Evolutionary conservation across 2,888 invertebrate species (phyloP), one percentile per base, ranked within the genome.

Genomic region (Athripsodes cinereus): DNA sequence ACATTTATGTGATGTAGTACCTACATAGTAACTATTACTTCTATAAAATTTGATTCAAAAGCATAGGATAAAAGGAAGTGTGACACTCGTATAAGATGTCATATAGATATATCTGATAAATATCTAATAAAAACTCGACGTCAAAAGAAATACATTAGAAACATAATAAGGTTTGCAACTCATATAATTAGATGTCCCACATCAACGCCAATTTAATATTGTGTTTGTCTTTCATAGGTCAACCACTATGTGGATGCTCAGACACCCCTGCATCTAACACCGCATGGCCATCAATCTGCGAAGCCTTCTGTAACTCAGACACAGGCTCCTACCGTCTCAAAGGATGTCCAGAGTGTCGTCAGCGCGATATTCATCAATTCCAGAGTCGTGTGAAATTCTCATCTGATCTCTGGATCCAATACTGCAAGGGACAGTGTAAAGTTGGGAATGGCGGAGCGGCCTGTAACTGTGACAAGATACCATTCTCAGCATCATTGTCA

Each of bases 381-480:
- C 18, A 55, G 11, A 11, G 11, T 6, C 6, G 31, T 35, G n/a
- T 53, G 21, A 5, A 26, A 47, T 5, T 21, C 5, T 20, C 49
- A 2, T 53, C 58, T 16, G 64, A 64, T 53, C 80, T 85, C 55
- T 87, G 87, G 87, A 71, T 79, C 18, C 75, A 78, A 55, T 82
- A 87, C 81, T 88, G 88, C 72, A 75, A 78, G 66, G 70, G 76
- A 5, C 81, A 85, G 66, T 88, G 88, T 70, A 73, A 79, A 35
- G 80, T 81, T 66, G 87, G 86, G 1, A 83, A 86, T 64, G 88
- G 88, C 57, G 88, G 88, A n/a, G 82, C 83, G 22, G 86, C 87
- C 62, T 88, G 88, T 76, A 84, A 86, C 72, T 88, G 88, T 71
- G 85, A 88, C 72, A 75, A 86, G 56, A 74, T 83, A 50, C 87